Conservation (phyloP, 2,888 invertebrate species). For the Apotomis betuletana region DNA sequence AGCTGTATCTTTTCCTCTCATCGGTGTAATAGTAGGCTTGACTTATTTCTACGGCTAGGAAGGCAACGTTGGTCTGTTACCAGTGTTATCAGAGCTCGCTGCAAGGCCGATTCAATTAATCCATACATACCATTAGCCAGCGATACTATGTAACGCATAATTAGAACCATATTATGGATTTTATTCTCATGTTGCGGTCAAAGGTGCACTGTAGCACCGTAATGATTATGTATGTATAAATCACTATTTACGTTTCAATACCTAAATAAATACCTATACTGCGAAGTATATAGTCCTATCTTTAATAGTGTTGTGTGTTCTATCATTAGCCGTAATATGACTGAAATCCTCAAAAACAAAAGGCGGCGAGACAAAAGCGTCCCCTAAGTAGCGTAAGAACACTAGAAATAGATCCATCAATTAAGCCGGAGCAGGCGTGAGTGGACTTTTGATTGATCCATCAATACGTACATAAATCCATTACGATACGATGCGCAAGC, state of each 20-base stretch:
- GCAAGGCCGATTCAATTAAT: slow-evolving; percentile 49
- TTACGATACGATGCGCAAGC: slow-evolving; percentile 72
- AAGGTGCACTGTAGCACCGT: too few relatives aligned
- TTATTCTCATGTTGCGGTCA: slow-evolving; percentile 9
- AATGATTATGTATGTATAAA: too few relatives aligned
- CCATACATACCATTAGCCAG: slow-evolving; percentile 22
- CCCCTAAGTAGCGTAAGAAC: slow-evolving; percentile 47
- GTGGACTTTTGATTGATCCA: slow-evolving; percentile 77
- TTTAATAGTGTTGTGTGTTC: neutral
- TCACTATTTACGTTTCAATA: too few relatives aligned
- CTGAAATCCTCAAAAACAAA: slow-evolving; percentile 45
- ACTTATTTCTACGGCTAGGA: slow-evolving; percentile 12
- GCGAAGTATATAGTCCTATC: too few relatives aligned
- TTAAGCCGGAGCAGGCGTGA: slow-evolving; percentile 63
- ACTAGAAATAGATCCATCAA: slow-evolving; percentile 72
- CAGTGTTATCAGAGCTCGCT: slow-evolving; percentile 37
- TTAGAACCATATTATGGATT: slow-evolving; percentile 9
- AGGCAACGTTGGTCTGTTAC: slow-evolving; percentile 45
- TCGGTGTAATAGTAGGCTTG: slow-evolving; percentile 16
- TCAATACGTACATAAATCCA: slow-evolving; percentile 82
- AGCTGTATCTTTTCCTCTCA: neutral
- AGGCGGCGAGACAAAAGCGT: slow-evolving; percentile 55
- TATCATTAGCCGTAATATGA: neutral
- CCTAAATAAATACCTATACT: too few relatives aligned
- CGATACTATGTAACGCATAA: slow-evolving; percentile 16